Conservation (phyloP, 2,113 vertebrate species). For the Poicephalus gulielmi region DNA sequence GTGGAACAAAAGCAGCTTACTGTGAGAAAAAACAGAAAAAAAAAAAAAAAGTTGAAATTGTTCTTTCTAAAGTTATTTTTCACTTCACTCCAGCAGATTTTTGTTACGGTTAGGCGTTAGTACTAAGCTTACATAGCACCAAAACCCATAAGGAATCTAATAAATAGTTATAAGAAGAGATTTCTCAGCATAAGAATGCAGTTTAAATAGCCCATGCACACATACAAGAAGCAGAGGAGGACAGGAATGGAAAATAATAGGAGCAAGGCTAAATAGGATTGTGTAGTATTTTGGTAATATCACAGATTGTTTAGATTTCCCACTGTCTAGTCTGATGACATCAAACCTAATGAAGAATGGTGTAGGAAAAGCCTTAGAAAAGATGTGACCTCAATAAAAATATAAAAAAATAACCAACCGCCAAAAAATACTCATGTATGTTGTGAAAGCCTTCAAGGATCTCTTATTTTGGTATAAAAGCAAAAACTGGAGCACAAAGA, state of each 20-base stretch:
- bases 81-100: not conserved
- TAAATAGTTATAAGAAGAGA: not conserved
- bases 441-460: not conserved
- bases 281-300: not conserved
- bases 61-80: not conserved
- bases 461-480: not conserved
- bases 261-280: not conserved
- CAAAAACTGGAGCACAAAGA: not conserved
- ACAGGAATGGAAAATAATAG: not conserved
- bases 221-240: not conserved
- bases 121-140: not conserved
- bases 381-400: not conserved
- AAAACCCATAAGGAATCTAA: not conserved
- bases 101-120: not conserved
- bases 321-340: not conserved
- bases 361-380: not conserved
- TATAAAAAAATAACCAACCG: fast-evolving
- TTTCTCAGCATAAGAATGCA: not conserved
- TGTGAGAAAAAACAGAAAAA: not conserved
- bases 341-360: not conserved
- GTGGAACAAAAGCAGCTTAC: not conserved
- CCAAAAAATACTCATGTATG: not conserved
- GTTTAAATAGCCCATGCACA: not conserved
- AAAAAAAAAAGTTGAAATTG: not conserved
- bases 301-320: not conserved